Percentiles rank a stretch among this genome's conserved stretches.
Evolutionary conservation across 2,113 vertebrate species (phyloP).

Genomic region (Rhadina sibilatrix): DNA sequence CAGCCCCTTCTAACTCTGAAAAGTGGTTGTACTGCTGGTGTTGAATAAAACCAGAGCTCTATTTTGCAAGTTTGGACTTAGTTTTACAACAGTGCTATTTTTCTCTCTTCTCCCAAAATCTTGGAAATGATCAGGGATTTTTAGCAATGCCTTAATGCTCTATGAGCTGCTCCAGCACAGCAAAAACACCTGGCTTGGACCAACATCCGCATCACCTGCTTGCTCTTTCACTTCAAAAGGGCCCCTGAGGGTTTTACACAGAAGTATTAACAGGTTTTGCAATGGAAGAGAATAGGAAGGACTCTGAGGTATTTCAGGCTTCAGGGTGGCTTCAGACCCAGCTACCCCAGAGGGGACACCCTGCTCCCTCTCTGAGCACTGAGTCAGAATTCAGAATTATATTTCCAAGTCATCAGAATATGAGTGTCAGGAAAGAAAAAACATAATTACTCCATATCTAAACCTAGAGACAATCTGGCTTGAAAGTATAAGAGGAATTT

Average conservation of each 20-base stretch:
- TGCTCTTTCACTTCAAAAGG: neutral
- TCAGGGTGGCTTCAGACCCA: neutral
- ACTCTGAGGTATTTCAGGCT: neutral
- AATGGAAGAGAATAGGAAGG: neutral
- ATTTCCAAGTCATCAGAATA: neutral
- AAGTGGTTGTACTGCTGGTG: neutral
- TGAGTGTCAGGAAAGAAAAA: neutral
- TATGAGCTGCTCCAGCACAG: neutral
- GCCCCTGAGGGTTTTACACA: neutral
- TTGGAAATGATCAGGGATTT: neutral
- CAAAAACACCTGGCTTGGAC: neutral
- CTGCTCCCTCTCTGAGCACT: neutral
- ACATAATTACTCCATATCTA: neutral
- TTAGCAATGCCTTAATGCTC: neutral
- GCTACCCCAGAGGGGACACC: neutral
- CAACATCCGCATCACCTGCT: accelerated
- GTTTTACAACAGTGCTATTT: neutral
- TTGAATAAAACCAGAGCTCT: neutral
- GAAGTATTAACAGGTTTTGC: neutral
- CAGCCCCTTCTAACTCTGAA: neutral
- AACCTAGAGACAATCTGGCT: neutral
- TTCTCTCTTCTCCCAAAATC: neutral
- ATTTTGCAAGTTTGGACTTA: neutral
- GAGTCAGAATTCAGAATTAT: neutral
- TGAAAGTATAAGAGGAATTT: neutral